A percentile compares a stretch with the other conserved stretches of the same genome.
Evolutionary conservation across 35 echinoderm and acorn worm species (phyloP).

Genomic region (Ophiothrix spiculata): DNA sequence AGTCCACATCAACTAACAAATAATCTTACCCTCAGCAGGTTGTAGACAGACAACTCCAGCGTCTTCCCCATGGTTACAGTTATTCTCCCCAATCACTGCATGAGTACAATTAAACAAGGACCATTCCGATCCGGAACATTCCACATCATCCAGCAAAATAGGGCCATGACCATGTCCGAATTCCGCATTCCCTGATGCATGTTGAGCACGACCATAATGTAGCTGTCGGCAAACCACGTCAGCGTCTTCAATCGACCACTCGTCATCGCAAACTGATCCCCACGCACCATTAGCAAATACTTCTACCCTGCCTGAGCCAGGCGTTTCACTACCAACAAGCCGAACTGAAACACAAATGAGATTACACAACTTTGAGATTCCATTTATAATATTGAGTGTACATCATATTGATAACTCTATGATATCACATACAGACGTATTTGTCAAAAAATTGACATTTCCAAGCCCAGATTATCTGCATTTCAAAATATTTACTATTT

Average conservation of each 20-base stretch:
- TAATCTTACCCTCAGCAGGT: too few relatives aligned
- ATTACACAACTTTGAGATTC: neutral
- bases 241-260: constrained; percentile 29
- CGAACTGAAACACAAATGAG: neutral
- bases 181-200: neutral
- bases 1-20: too few relatives aligned
- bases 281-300: constrained; percentile 14
- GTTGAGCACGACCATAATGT: neutral
- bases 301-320: constrained; percentile 28
- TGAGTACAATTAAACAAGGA: constrained; percentile 30
- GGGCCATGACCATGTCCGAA: constrained; percentile 49
- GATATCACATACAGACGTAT: neutral
- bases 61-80: constrained; percentile 53
- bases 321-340: constrained; percentile 10
- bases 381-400: neutral
- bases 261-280: constrained; percentile 36
- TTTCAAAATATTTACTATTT: neutral
- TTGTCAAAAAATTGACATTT: neutral
- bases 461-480: neutral
- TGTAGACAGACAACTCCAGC: too few relatives aligned
- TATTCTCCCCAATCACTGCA: constrained; percentile 29
- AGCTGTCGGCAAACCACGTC: constrained; percentile 49
- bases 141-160: constrained; percentile 31
- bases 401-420: neutral
- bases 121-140: constrained; percentile 29